Evolutionary conservation across 1,140 invertebrate species (phyloP), one percentile per base, ranked within the genome.

Genomic region (Leptinotarsa defecta): DNA sequence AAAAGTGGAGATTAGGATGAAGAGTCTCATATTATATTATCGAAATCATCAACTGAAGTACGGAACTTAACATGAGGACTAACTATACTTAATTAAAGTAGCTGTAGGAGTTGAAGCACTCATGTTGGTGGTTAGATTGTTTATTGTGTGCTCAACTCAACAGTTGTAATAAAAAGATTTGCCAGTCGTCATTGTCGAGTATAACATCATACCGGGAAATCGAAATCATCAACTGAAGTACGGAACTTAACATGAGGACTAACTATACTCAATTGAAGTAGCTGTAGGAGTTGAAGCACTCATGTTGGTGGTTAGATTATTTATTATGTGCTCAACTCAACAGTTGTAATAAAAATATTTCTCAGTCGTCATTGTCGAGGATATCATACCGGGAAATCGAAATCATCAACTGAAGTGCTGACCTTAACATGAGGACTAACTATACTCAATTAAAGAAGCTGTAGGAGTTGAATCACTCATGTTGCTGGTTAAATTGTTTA

Each of bases 41-140:
- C 65, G 24, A 68, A 68, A 68, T 68, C 27, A 68, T 68, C 27
- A 68, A 68, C 43, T 68, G 65, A 68, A 68, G 65, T 68, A 27
- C 15, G n/a, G 34, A 27, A 68, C 65, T 68, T 68, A 27, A 68
- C 65, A 68, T 43, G 34, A 68, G 65, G 65, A 68, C 65, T 68
- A 43, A 43, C 65, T 27, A 57, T 57, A 57, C 52, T 57, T n/a
- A 57, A 57, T 57, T 17, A 57, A 57, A 57, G 52, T 57, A 57
- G 52, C 52, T 57, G 15, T 57, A n/a, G 52, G 52, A 57, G 17
- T 57, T 57, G 52, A 57, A 57, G 52, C 52, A 57, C 52, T 57
- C 52, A 57, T 57, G 52, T 57, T 57, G 13, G 17, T 57, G 52
- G 15, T 57, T 57, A 17, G 52, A 57, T 57, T 57, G 52, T 57